Conservation (phyloP, 2,888 invertebrate species). For the Isoperla grammatica region DNA sequence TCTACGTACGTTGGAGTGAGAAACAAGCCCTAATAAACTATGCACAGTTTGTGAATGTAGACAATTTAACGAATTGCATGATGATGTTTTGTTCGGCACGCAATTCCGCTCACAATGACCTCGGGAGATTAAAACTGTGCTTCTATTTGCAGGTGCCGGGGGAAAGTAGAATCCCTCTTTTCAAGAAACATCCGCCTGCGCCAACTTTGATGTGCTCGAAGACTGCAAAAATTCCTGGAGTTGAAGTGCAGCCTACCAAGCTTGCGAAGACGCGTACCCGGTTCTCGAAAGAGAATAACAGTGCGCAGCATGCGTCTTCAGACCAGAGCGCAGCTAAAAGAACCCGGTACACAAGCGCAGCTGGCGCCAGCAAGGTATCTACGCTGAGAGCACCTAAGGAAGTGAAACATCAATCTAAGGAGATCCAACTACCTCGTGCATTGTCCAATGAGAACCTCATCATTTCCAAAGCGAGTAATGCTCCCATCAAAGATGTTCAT, state of each 20-base stretch:
- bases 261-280: no score
- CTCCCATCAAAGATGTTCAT: no score
- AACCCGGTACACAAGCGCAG: no score
- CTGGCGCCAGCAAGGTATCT: no score
- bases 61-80: no score
- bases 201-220: neutral
- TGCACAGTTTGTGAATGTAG: no score
- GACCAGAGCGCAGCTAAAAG: neutral
- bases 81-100: neutral
- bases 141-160: slow-evolving; percentile 21
- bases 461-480: neutral
- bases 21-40: no score
- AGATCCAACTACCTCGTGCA: neutral
- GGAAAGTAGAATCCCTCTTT: slow-evolving; percentile 28
- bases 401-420: no score
- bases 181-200: slow-evolving; percentile 6
- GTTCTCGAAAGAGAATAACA: no score
- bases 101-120: neutral
- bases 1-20: no score
- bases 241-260: neutral
- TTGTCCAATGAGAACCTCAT: slow-evolving; percentile 7
- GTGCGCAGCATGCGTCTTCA: neutral
- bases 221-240: neutral
- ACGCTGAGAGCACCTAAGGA: no score
- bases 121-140: neutral